Percentiles rank a stretch among this genome's conserved stretches.
Evolutionary conservation across 2,888 invertebrate genomes (phyloP).

Genomic region (Lochmaea crataegi): DNA sequence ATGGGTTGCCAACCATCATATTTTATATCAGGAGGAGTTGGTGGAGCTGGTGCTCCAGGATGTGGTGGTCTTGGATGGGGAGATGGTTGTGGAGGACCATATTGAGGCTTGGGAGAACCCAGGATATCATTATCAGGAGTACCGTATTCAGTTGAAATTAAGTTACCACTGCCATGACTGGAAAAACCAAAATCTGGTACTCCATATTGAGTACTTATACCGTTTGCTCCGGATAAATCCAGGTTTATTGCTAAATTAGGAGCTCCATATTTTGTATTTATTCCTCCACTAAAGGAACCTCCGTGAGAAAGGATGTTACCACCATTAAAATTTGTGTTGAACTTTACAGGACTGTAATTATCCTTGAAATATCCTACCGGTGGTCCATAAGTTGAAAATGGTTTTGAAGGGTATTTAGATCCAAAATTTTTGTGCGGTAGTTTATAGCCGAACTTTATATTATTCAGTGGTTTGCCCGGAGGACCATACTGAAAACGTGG

Average conservation of each 20-base stretch:
- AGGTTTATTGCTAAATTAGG: constrained; percentile 25
- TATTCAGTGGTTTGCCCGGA: constrained; percentile 56
- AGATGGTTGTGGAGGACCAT: constrained; percentile 73
- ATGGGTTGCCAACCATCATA: constrained; percentile 92
- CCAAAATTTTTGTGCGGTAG: constrained; percentile 60
- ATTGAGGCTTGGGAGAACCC: constrained; percentile 50
- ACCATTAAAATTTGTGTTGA: constrained; percentile 40
- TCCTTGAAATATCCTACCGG: constrained; percentile 52
- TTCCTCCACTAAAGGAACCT: constrained; percentile 22
- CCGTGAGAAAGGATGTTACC: constrained; percentile 31
- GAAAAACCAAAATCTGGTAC: constrained; percentile 43
- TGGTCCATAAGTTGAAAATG: constrained; percentile 52
- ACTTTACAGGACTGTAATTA: constrained; percentile 46
- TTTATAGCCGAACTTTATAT: constrained; percentile 56
- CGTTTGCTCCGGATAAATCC: constrained; percentile 19
- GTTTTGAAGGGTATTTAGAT: constrained; percentile 52
- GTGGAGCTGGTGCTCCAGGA: constrained; percentile 78
- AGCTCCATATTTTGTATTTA: constrained; percentile 36
- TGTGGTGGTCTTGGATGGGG: constrained; percentile 71
- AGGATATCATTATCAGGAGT: constrained; percentile 39
- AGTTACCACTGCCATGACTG: constrained; percentile 16
- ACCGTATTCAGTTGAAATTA: constrained; percentile 47
- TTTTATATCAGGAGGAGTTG: constrained; percentile 78
- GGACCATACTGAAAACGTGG: constrained; percentile 58
- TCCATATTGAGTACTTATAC: constrained; percentile 45